phyloP scores from a whole-genome alignment of 1,140 invertebrate species.

The Schlechtendalia chinensis region DNA sequence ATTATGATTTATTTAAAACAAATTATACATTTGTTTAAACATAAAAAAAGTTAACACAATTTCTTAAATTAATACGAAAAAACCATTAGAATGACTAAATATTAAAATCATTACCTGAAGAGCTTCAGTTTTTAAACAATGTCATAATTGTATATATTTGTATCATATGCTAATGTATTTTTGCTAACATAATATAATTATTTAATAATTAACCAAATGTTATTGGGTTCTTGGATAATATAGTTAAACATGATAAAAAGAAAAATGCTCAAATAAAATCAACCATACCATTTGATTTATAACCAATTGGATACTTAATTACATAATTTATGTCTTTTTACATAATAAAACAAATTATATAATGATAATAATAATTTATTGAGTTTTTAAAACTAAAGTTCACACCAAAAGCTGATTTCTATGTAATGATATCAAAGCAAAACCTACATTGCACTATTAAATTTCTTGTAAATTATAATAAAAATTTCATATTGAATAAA shows the following conservation, averaged over 20 bases:
- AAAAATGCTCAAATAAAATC: slow-evolving; percentile 3
- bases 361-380: slow-evolving; percentile 42
- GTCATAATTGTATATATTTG: neutral
- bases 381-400: slow-evolving; percentile 33
- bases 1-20: slow-evolving; percentile 33
- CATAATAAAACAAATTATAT: slow-evolving; percentile 19
- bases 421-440: slow-evolving; percentile 29
- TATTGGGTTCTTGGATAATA: neutral
- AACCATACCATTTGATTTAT: slow-evolving; percentile 39
- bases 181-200: slow-evolving; percentile 1
- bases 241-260: slow-evolving; percentile 12
- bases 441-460: slow-evolving; percentile 11
- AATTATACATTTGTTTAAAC: slow-evolving; percentile 34
- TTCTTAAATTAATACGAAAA: slow-evolving; percentile 40
- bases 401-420: slow-evolving; percentile 18
- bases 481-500: slow-evolving; percentile 8
- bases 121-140: slow-evolving; percentile 6
- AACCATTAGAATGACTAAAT: slow-evolving; percentile 17
- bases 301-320: slow-evolving; percentile 27
- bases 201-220: neutral
- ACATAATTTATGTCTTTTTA: slow-evolving; percentile 25
- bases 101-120: slow-evolving; percentile 26
- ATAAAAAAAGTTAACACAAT: slow-evolving; percentile 34
- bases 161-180: neutral
- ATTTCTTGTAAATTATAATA: slow-evolving; percentile 34